phyloP scores from a whole-genome alignment of 2,888 invertebrate genomes.

The Caprella mutica region DNA sequence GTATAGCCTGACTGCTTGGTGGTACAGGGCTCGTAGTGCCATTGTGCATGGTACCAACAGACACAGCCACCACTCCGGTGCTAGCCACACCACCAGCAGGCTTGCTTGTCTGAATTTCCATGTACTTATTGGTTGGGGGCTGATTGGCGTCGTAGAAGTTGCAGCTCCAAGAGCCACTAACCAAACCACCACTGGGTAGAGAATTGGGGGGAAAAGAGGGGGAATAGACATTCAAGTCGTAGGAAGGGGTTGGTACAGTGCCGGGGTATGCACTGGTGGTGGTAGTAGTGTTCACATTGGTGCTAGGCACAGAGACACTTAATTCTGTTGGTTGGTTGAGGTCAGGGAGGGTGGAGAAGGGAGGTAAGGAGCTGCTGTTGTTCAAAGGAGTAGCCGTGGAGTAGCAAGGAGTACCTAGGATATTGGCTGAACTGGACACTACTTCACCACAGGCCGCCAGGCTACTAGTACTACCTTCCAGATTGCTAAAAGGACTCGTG shows the following conservation, averaged over 20 bases:
- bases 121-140: slow-evolving; percentile 32
- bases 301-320: slow-evolving; percentile 20
- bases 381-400: background rate
- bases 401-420: background rate
- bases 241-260: slow-evolving; percentile 22
- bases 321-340: slow-evolving; percentile 39
- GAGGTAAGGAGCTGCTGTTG: background rate
- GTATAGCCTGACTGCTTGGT: slow-evolving; percentile 57
- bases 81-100: background rate
- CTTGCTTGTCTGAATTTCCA: slow-evolving; percentile 31
- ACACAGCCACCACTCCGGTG: background rate
- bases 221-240: slow-evolving; percentile 23
- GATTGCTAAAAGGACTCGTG: background rate
- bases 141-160: slow-evolving; percentile 30
- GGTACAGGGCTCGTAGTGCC: background rate
- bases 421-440: background rate
- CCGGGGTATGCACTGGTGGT: slow-evolving; percentile 31
- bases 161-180: slow-evolving; percentile 28
- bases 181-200: slow-evolving; percentile 13
- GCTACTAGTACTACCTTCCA: background rate
- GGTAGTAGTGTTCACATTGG: slow-evolving; percentile 18
- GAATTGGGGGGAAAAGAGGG: slow-evolving; percentile 9
- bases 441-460: background rate
- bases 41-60: background rate
- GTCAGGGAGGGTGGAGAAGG: background rate